Evolutionary conservation across 2,888 invertebrate genomes (phyloP), one percentile per base, ranked within the genome.

Genomic region (Acrobasis consociella): DNA sequence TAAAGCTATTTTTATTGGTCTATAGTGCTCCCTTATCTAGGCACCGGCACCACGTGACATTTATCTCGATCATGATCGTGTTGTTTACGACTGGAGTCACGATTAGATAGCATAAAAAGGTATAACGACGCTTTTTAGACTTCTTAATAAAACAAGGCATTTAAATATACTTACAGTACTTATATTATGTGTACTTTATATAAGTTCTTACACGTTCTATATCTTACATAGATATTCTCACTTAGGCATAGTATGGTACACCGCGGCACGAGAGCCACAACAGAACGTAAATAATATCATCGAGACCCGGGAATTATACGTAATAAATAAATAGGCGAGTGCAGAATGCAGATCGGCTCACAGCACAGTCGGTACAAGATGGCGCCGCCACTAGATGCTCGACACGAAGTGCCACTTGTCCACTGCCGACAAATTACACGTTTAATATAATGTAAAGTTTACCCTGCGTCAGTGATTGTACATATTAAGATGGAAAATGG

Each of bases 351-450:
- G 15, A 9, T 16, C 38, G 39, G 16, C 9, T 42, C 56, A 42
- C 56, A 11, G n/a, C 16, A 15, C 42, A 42, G 11, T 42, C 42
- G 15, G 16, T 42, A 42, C 56, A n/a, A 22, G 22, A 51, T 31
- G 13, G 56, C 56, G 16, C 11, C 39, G 37, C 15, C 58, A 11
- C 68, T 82, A 90, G 72, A 89, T 80, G 81, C 67, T 87, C 62
- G 88, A 80, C 46, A 91, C 62, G 86, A 72, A 90, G 81, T 90
- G 86, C 84, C 85, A 88, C 71, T 86, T 86, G 83, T 90, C 86
- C 77, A 89, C 90, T 86, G 87, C 46, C 81, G 86, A 61, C 15
- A 31, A 55, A 49, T 38, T 15, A 37, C 31, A 11, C 3, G n/a
- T 15, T 2, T n/a, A n/a, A n/a, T n/a, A n/a, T n/a, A n/a, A n/a